phyloP scores from a whole-genome alignment of 2,113 vertebrate genomes.

The Sisor rabdophorus region DNA sequence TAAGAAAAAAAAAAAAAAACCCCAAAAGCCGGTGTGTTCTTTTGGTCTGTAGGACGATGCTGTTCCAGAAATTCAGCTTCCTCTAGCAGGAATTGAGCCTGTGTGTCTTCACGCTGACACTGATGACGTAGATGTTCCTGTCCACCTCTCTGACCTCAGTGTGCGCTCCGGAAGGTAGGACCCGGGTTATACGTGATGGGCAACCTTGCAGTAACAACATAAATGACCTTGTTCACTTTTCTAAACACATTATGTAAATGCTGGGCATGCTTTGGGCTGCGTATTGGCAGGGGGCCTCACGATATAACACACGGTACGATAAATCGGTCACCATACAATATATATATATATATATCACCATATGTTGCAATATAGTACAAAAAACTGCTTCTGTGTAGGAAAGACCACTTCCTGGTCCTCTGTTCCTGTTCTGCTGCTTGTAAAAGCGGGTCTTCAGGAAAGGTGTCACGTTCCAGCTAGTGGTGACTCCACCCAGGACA shows the following conservation, averaged over 20 bases:
- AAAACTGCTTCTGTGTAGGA: constrained; percentile 30
- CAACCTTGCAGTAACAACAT: background rate
- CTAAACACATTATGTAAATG: background rate
- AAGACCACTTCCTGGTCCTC: constrained; percentile 18
- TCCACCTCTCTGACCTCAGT: constrained; percentile 59
- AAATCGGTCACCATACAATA: too few relatives aligned
- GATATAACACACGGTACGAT: too few relatives aligned
- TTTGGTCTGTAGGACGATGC: constrained; percentile 64
- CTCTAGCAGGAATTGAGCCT: constrained; percentile 46
- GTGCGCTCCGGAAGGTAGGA: constrained; percentile 79
- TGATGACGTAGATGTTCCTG: constrained; percentile 67
- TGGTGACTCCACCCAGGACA: constrained; percentile 2
- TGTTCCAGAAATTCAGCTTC: constrained; percentile 73
- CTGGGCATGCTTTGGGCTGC: background rate
- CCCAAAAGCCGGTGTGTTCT: background rate
- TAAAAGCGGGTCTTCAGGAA: background rate
- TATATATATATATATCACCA: too few relatives aligned
- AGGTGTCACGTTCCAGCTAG: background rate
- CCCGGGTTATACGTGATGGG: background rate
- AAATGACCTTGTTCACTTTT: background rate
- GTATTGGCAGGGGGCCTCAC: too few relatives aligned
- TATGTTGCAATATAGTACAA: too few relatives aligned
- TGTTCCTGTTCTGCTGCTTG: constrained; percentile 12
- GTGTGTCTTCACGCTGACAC: constrained; percentile 62
- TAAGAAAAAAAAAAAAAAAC: too few relatives aligned